These are phyloP conservation scores for Paelopatides confundens DNA, from an alignment of 53 echinoderm and acorn worm genomes.

Conservation along the genomic window DNA sequence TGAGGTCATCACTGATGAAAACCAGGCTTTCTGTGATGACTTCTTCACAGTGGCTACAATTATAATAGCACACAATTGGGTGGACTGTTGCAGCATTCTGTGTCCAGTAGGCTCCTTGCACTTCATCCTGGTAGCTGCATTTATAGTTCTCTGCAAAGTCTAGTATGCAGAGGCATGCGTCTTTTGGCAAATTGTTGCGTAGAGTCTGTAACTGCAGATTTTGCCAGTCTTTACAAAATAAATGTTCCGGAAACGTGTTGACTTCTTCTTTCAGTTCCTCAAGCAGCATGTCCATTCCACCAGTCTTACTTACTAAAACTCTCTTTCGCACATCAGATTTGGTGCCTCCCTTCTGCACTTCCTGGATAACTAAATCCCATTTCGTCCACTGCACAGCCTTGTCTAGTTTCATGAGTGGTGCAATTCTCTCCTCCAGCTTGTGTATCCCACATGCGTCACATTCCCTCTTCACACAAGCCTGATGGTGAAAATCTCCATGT, in stretches of 20 bases:
- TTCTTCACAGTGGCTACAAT: slow-evolving; percentile 7
- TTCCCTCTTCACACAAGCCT: slow-evolving; percentile 30
- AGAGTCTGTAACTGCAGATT: slow-evolving; percentile 13
- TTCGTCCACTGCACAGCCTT: slow-evolving; percentile 31
- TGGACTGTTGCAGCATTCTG: slow-evolving; percentile 17
- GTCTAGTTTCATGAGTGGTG: slow-evolving; percentile 4
- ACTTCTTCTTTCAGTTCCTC: slow-evolving; percentile 48
- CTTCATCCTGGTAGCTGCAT: slow-evolving; percentile 30
- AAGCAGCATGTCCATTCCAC: background rate
- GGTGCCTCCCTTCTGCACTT: background rate
- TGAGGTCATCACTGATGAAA: slow-evolving; percentile 17
- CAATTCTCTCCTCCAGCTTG: slow-evolving; percentile 12
- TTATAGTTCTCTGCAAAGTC: slow-evolving; percentile 47
- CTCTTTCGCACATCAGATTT: background rate
- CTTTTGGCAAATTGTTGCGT: background rate
- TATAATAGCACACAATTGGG: slow-evolving; percentile 30
- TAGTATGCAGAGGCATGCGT: background rate
- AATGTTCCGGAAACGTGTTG: background rate
- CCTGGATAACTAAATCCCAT: slow-evolving; percentile 37
- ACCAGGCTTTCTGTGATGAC: slow-evolving; percentile 36
- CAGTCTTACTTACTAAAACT: background rate
- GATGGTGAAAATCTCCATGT: slow-evolving; percentile 32
- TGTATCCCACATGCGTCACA: slow-evolving; percentile 28
- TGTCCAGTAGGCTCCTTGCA: slow-evolving; percentile 32
- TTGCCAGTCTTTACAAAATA: slow-evolving; percentile 64